Evolutionary conservation across 2,113 vertebrate genomes (phyloP).

Genomic region (Lycocorax pyrrhopterus): DNA sequence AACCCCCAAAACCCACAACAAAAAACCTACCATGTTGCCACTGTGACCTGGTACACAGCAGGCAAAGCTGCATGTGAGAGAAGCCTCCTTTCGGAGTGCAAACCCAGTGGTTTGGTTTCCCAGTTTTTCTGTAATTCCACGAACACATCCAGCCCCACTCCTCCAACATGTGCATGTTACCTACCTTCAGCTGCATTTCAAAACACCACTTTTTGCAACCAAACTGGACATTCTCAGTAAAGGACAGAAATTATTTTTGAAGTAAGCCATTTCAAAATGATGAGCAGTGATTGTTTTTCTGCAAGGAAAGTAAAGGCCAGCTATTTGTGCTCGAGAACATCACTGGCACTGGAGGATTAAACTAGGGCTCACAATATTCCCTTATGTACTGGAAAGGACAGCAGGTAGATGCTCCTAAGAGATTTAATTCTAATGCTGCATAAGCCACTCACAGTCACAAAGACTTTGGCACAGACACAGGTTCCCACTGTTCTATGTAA

Average conservation of each 20-base stretch:
- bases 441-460: background rate
- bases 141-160: background rate
- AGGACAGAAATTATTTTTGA: background rate
- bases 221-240: background rate
- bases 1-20: background rate
- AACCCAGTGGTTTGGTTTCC: background rate
- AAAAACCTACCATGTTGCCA: background rate
- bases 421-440: background rate
- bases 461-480: background rate
- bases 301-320: background rate
- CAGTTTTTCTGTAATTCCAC: background rate
- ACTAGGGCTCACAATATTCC: background rate
- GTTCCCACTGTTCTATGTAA: background rate
- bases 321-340: background rate
- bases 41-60: background rate
- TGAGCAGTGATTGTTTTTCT: background rate
- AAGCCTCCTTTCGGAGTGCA: background rate
- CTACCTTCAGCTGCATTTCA: background rate
- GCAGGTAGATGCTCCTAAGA: background rate
- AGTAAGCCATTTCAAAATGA: background rate
- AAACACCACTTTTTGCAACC: background rate
- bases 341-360: background rate
- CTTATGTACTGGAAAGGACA: background rate
- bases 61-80: background rate
- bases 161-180: fast-evolving